A percentile compares a stretch with the other conserved stretches of the same genome.
Evolutionary conservation across 2,888 invertebrate genomes (phyloP).

Genomic region (Aspidapion aeneum): DNA sequence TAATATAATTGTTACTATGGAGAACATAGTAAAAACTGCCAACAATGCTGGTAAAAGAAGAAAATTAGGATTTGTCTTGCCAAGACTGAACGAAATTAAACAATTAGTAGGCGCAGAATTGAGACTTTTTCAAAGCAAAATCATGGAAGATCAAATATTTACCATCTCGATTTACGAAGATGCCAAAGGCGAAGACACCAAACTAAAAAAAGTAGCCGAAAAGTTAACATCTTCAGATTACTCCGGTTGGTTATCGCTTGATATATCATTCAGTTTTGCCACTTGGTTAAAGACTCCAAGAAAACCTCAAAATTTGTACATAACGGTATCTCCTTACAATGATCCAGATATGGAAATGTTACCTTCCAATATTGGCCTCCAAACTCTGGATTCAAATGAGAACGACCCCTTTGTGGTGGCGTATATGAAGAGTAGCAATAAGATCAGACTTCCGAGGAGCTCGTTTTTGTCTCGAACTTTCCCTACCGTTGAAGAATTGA

Average conservation of each 20-base stretch:
- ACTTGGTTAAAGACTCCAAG: slow-evolving; percentile 12
- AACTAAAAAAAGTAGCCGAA: slow-evolving; percentile 20
- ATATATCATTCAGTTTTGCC: slow-evolving; percentile 13
- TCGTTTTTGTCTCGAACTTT: background rate
- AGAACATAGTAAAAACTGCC: background rate
- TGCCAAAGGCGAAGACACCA: background rate
- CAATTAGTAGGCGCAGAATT: slow-evolving; percentile 16
- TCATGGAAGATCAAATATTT: background rate
- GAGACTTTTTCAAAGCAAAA: slow-evolving; percentile 18
- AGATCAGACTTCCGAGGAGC: background rate
- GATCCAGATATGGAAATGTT: background rate
- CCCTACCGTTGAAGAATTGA: background rate
- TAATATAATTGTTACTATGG: background rate
- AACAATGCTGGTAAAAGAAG: slow-evolving; percentile 9
- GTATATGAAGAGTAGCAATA: slow-evolving; percentile 12
- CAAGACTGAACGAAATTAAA: slow-evolving; percentile 5
- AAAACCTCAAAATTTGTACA: slow-evolving; percentile 5
- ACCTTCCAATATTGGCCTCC: background rate
- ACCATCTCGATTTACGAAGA: background rate
- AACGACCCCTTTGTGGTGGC: slow-evolving; percentile 20
- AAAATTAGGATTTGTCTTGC: slow-evolving; percentile 15
- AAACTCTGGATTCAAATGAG: slow-evolving; percentile 8
- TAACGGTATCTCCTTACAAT: slow-evolving; percentile 10
- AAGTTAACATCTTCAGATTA: slow-evolving; percentile 15
- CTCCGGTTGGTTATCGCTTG: slow-evolving; percentile 21